These are phyloP conservation scores for Gallirallus australis DNA, from an alignment of 2,797 vertebrate species.

Conservation along the genomic window DNA sequence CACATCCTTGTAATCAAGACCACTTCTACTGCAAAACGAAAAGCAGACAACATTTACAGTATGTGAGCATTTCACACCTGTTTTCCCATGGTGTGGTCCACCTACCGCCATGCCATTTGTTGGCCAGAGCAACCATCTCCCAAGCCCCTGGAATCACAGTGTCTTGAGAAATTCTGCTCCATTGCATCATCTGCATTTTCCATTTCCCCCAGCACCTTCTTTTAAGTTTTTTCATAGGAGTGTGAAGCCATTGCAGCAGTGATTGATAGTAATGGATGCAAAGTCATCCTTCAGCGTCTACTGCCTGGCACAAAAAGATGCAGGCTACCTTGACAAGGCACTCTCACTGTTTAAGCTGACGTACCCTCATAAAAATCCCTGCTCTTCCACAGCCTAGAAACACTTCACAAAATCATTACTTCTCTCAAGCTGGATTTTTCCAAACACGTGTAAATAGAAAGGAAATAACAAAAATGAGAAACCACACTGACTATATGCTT, in stretches of 20 bases:
- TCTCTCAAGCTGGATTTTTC: neutral
- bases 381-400: neutral
- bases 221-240: conserved; percentile 47
- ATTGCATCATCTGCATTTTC: conserved; percentile 18
- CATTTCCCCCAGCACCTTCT: conserved; percentile 15
- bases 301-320: conserved; percentile 15
- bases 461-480: neutral
- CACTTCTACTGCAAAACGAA: neutral
- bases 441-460: neutral
- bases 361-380: neutral
- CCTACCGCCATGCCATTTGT: neutral
- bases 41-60: neutral
- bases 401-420: neutral
- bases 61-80: neutral
- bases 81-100: neutral
- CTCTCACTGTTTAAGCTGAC: neutral
- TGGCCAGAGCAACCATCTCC: neutral
- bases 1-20: neutral
- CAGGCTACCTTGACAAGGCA: conserved; percentile 14
- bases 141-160: conserved; percentile 1
- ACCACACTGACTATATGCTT: neutral
- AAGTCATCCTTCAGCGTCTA: conserved; percentile 56
- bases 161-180: conserved; percentile 45
- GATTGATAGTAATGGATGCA: conserved; percentile 49
- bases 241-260: conserved; percentile 34